These are phyloP conservation scores for Calidris pugnax DNA, from an alignment of 2,113 vertebrate species.

Conservation along the genomic window DNA sequence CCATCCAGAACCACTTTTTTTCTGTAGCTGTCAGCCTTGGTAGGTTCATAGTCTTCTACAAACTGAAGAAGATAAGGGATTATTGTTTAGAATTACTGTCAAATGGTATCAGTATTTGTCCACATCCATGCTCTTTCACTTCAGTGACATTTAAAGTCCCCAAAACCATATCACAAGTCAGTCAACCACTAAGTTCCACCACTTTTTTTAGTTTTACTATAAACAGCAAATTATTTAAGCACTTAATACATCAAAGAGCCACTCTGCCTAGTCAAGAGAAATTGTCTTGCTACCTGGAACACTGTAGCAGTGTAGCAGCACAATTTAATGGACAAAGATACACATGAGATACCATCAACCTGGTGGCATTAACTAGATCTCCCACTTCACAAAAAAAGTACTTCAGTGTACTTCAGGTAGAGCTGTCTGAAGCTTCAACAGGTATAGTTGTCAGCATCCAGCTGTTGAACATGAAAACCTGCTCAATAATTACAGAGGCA, in stretches of 20 bases:
- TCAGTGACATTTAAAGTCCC: not conserved
- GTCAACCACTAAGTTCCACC: not conserved
- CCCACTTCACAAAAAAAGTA: not conserved
- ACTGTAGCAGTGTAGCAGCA: not conserved
- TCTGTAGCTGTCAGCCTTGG: conserved; percentile 98
- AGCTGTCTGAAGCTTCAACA: not conserved
- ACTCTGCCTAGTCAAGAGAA: not conserved
- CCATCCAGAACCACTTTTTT: conserved; percentile 98
- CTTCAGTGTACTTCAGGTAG: not conserved
- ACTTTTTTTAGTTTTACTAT: not conserved
- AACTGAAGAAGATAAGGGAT: conserved; percentile 79
- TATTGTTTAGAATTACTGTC: not conserved
- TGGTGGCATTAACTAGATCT: not conserved
- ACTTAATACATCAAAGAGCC: not conserved
- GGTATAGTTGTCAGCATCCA: not conserved
- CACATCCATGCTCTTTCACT: not conserved
- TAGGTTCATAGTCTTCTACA: conserved; percentile 98
- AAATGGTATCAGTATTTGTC: not conserved
- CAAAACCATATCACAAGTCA: not conserved
- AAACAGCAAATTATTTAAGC: conserved; percentile 4
- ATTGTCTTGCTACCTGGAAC: not conserved
- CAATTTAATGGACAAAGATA: not conserved
- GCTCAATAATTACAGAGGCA: not conserved
- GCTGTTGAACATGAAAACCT: not conserved
- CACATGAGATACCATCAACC: not conserved